Base-by-base conservation (phyloP, 2,113 vertebrate genomes). In the Tricholaema leucomelas region DNA sequence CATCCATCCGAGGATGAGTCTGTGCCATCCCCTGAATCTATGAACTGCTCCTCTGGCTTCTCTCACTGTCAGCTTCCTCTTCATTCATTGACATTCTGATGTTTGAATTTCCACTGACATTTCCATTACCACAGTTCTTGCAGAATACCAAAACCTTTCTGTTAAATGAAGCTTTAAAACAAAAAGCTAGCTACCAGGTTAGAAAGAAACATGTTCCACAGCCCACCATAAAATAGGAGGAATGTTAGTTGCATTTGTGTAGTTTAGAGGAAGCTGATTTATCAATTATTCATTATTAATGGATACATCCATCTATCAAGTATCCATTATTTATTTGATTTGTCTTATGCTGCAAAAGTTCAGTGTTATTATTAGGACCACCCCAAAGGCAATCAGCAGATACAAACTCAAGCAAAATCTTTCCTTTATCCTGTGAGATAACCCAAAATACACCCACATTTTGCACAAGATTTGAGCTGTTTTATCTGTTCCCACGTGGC, bases 41-140 rank as follows among this genome's bases (percentile, higher is more conserved):
- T 20, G 65, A 84, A 33, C 44, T 30, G 40, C 36, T 87, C 36
- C 46, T n/a, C 55, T 81, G 42, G 33, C 24, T 91, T 90, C 63
- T 10, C 3, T 38, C 60, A 65, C 55, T 72, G 54, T 40, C 74
- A 61, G 58, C n/a, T 90, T 90, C 31, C 44, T 54, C 58, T 90
- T 84, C 65, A 27, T 60, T 83, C 88, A 52, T 44, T 71, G 42
- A 12, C 54, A 74, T 86, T 66, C 73, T 84, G 74, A 78, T 52
- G 88, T 78, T 75, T 67, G 38, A 84, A 74, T 87, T 87, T 92
- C 74, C 70, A 79, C 35, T 87, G 84, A 75, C 63, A 79, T 93
- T 95, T 85, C 58, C 71, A 79, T 31, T n/a, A 66, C 36, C 74
- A 79, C 27, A 40, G 27, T 24, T 87, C n/a, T 44, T 50, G 59